A percentile compares a stretch with the other conserved stretches of the same genome.
Evolutionary conservation across 2,888 invertebrate species (phyloP).

Genomic region (Unio pictorum): DNA sequence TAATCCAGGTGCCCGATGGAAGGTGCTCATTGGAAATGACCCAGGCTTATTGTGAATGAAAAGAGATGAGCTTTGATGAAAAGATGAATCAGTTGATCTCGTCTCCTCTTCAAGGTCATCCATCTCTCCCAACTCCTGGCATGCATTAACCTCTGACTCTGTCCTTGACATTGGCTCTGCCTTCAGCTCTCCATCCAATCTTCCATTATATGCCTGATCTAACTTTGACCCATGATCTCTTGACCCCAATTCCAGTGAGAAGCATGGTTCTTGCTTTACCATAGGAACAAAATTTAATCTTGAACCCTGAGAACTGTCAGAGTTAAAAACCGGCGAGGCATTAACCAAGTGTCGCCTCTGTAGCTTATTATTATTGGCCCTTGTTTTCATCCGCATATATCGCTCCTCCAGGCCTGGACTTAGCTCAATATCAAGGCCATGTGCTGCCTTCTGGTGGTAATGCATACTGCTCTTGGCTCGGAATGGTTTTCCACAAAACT

Average conservation of each 20-base stretch:
- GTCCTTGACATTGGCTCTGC: too few relatives aligned
- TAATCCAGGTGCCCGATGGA: too few relatives aligned
- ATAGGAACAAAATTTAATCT: too few relatives aligned
- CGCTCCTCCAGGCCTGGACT: slow-evolving; percentile 66
- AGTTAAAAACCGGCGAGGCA: slow-evolving; percentile 10
- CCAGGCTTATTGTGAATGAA: slow-evolving; percentile 8
- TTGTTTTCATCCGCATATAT: slow-evolving; percentile 55
- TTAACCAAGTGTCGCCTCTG: slow-evolving; percentile 15
- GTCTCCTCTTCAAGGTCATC: slow-evolving; percentile 26
- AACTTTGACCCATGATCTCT: too few relatives aligned
- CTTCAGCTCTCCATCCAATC: too few relatives aligned
- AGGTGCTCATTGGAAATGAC: too few relatives aligned
- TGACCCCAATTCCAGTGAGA: too few relatives aligned
- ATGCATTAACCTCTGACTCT: too few relatives aligned
- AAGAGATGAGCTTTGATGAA: slow-evolving; percentile 18
- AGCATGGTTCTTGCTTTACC: too few relatives aligned
- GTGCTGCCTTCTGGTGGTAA: slow-evolving; percentile 65
- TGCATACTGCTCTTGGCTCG: slow-evolving; percentile 65
- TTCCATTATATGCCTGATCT: too few relatives aligned
- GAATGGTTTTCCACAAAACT: slow-evolving; percentile 66
- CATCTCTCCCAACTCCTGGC: slow-evolving; percentile 9
- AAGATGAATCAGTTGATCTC: slow-evolving; percentile 26
- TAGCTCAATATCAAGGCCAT: slow-evolving; percentile 61
- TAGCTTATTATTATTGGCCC: slow-evolving; percentile 34
- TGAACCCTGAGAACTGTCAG: background rate